Base-by-base conservation (phyloP, 2,888 invertebrate species). In the Meghimatium bilineatum region DNA sequence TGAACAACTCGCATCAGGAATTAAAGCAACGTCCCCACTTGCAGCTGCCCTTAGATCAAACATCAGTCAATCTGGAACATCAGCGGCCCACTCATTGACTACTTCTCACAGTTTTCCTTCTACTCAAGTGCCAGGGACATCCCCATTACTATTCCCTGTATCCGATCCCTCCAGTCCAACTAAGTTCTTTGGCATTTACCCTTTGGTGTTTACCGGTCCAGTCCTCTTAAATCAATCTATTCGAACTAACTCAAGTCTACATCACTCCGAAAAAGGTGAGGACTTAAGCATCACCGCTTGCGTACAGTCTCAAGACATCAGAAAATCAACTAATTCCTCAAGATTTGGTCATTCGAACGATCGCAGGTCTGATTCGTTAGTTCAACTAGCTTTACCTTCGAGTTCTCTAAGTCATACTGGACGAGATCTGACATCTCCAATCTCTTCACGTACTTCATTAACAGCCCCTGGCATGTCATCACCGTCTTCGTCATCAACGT, bases 1-100 rank as follows among this genome's bases (percentile, higher is more conserved):
- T n/a, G 89, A 91, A 79, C 90, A 90, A 69, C 76, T 91, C 2
- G 89, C 87, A n/a, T 85, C 86, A n/a, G 85, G 87, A 14, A 69
- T 86, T 49, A 82, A 80, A 17, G n/a, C 82, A n/a, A 14, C 84
- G 14, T 17, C 81, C 14, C 67, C 71, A 38, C 29, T 72, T 32
- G 29, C 44, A 6, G 38, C 56, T n/a, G 49, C 67, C 38, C 78
- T 78, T 63, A 29, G 67, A 32, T 38, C 66, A 78, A 78, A 44
- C 23, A n/a, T 67, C 17, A 23, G 6, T 26, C 76, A 76, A 23
- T 1, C 76, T 1, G 26, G n/a, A 14, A 60, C 29, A 34, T 12
- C 66, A n/a, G 26, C 26, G 0, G 34, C 44, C 0, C 44, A n/a
- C 0, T 0, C 78, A 23, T 0, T 34, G n/a, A 5, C 67, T 32